phyloP scores from a whole-genome alignment of 2,113 vertebrate genomes.

The Mungos mungo region DNA sequence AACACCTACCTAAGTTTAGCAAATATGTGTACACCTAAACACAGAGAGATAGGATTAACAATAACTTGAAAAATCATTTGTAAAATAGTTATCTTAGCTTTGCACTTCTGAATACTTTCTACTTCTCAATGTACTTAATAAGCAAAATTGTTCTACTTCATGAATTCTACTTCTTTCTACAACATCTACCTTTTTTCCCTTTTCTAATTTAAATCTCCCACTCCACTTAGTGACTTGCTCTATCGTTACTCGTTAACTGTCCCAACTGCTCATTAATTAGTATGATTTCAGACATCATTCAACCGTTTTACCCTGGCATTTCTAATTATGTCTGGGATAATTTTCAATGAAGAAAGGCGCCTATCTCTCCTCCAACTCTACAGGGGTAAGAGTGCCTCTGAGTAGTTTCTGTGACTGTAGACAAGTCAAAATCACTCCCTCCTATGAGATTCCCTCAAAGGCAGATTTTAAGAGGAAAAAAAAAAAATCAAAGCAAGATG shows the following conservation, averaged over 20 bases:
- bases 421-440: neutral
- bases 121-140: neutral
- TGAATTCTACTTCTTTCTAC: neutral
- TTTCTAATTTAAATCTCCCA: neutral
- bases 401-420: neutral
- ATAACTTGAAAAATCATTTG: neutral
- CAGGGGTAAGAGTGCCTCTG: neutral
- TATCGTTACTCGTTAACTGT: neutral
- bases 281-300: slow-evolving; percentile 44
- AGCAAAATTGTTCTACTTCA: neutral
- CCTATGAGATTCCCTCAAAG: neutral
- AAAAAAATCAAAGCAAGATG: neutral
- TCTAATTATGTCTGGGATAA: neutral
- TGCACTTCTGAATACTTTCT: neutral
- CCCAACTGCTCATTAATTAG: neutral
- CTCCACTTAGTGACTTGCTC: neutral
- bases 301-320: neutral
- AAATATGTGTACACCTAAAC: neutral
- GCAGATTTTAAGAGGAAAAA: neutral
- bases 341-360: neutral
- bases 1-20: neutral
- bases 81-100: neutral
- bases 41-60: neutral
- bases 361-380: neutral
- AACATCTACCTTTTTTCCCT: neutral